Evolutionary conservation across 2,797 vertebrate species (phyloP).

Genomic region (Diceros bicornis): DNA sequence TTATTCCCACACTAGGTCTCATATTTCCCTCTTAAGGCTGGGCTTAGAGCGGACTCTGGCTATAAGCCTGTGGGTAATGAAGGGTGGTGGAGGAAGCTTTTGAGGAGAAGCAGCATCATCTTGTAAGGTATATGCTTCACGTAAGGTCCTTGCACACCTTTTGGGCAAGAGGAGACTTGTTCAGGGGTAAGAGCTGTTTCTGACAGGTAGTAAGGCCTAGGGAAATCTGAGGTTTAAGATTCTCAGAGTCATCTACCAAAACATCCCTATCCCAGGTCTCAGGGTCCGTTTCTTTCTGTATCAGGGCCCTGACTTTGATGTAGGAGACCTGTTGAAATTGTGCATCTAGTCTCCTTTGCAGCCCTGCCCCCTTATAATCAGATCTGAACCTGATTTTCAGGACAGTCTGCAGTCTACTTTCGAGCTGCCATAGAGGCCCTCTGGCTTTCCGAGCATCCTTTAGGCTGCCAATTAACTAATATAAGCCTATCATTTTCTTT

Average conservation of each 20-base stretch:
- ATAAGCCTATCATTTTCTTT: not conserved
- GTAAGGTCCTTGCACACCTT: not conserved
- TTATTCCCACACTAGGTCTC: not conserved
- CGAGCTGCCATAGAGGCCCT: not conserved
- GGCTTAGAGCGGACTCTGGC: not conserved
- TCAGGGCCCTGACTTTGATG: not conserved
- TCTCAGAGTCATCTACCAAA: not conserved
- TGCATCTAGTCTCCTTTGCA: not conserved
- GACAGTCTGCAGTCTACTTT: not conserved
- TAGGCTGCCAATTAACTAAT: not conserved
- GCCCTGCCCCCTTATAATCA: not conserved
- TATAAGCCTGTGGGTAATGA: not conserved
- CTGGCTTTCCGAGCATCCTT: not conserved
- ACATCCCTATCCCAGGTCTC: not conserved
- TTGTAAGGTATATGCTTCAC: not conserved
- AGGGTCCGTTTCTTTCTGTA: not conserved
- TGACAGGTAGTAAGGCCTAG: not conserved
- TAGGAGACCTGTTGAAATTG: not conserved
- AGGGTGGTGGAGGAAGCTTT: not conserved
- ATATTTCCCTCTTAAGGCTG: slow-evolving; percentile 19
- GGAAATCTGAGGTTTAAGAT: not conserved
- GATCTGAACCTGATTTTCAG: not conserved
- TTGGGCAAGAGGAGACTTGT: not conserved
- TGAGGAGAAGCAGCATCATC: not conserved
- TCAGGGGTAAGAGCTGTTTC: not conserved